A percentile compares a stretch with the other conserved stretches of the same genome.
These are phyloP conservation scores for Xiphophorus hellerii DNA, from an alignment of 2,113 vertebrate species.

Conservation along the genomic window DNA sequence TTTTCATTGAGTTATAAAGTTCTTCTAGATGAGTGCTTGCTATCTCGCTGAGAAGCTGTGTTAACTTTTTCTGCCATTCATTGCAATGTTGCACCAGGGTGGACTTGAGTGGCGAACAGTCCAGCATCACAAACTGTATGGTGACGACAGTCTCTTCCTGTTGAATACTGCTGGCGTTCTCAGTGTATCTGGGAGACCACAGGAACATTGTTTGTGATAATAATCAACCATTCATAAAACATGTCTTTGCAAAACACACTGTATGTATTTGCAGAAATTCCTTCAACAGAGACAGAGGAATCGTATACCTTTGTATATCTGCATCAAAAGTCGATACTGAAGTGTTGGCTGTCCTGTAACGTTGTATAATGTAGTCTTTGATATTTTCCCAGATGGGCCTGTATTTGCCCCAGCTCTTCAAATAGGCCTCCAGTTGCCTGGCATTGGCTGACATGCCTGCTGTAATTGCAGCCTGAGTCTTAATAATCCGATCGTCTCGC, in stretches of 20 bases:
- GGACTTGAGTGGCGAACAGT: conserved; percentile 65
- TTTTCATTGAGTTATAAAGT: conserved; percentile 41
- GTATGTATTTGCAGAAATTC: background rate
- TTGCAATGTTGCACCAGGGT: conserved; percentile 63
- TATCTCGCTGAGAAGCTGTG: conserved; percentile 55
- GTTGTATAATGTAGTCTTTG: conserved; percentile 86
- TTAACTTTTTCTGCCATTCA: conserved; percentile 69
- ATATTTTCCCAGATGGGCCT: conserved; percentile 89
- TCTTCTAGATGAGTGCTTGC: conserved; percentile 42
- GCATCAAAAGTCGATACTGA: conserved; percentile 87
- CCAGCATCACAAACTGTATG: conserved; percentile 59
- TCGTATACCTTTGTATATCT: conserved; percentile 82
- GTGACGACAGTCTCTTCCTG: conserved; percentile 54
- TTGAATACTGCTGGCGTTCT: conserved; percentile 55
- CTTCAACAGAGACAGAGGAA: background rate
- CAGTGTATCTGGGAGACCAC: conserved; percentile 54
- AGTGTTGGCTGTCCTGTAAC: conserved; percentile 84
- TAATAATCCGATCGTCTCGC: conserved; percentile 86
- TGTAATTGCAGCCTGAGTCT: conserved; percentile 83
- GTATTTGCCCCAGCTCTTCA: conserved; percentile 89
- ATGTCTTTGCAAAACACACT: background rate
- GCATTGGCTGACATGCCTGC: conserved; percentile 81
- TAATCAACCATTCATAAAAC: background rate
- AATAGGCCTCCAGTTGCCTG: conserved; percentile 79
- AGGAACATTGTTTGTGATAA: background rate